Percentiles rank a stretch among this genome's conserved stretches.
These are phyloP conservation scores for Erpornis zantholeuca DNA, from an alignment of 2,113 vertebrate genomes.

Conservation along the genomic window DNA sequence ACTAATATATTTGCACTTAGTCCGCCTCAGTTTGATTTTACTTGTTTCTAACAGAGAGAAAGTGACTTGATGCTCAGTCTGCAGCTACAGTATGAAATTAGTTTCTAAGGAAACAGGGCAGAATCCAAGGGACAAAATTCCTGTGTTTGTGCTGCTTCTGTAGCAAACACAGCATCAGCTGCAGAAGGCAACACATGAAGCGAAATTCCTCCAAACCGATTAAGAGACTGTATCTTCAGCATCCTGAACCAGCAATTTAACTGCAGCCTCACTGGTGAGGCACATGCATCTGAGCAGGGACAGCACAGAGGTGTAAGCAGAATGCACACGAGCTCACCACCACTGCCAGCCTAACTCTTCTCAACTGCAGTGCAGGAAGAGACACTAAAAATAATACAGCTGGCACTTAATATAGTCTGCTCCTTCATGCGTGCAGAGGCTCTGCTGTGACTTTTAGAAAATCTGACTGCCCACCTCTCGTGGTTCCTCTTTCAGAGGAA, in stretches of 20 bases:
- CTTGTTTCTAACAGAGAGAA: not conserved
- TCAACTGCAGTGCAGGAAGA: not conserved
- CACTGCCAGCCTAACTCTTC: not conserved
- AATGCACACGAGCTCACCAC: not conserved
- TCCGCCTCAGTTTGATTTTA: not conserved
- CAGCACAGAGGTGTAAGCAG: not conserved
- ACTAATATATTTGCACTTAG: not conserved
- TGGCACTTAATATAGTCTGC: not conserved
- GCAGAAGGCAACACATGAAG: not conserved
- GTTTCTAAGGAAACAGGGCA: slow-evolving; percentile 23
- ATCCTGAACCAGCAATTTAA: not conserved
- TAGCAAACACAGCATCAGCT: not conserved
- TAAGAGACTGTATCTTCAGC: not conserved
- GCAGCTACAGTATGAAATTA: not conserved
- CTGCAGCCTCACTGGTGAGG: fast-evolving
- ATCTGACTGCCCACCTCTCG: not conserved
- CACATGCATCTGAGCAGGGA: not conserved
- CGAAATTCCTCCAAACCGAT: not conserved
- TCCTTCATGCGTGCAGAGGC: not conserved
- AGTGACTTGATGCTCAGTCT: not conserved
- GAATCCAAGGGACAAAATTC: not conserved
- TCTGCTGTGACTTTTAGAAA: not conserved
- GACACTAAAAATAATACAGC: not conserved
- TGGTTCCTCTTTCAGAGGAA: not conserved
- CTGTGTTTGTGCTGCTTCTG: not conserved